Evolutionary conservation across 2,113 vertebrate genomes (phyloP), one percentile per base, ranked within the genome.

Genomic region (Nycticebus coucang): DNA sequence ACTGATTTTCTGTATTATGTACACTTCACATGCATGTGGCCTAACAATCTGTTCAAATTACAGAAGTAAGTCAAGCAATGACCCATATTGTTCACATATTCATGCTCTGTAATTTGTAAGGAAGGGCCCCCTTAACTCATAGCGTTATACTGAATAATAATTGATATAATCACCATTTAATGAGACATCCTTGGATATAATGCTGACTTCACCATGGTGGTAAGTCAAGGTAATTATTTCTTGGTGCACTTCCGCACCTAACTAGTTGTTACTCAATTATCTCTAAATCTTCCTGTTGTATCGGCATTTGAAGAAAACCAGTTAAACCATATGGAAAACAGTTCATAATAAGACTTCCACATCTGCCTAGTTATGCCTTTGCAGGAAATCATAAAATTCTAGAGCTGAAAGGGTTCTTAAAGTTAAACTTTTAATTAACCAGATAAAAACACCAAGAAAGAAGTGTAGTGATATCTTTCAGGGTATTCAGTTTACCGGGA

Each of bases 1-100:
- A 64, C 85, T 96, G 72, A 92, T 82, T 94, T 90, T 92, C 84
- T 94, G 28, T 93, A 33, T 83, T 60, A 74, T 10, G 21, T 74
- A 87, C 5, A 53, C 71, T 84, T 82, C 87, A 35, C 71, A 60
- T 50, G 13, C 62, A 64, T 28, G 21, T 41, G 69, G 41, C 26
- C 55, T 78, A 88, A 59, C 59, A 89, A 66, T n/a, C 35, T 86
- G 55, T 69, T 93, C 57, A 37, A 50, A 69, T 2, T n/a, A 57
- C 33, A 84, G 60, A 95, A 62, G 45, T n/a, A 71, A 85, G 80
- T 81, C 83, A 60, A 87, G 35, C 60, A 64, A 0, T 81, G 89
- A 59, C 50, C 60, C 37, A 45, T 68, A 55, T 26, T 57, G 45
- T 72, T 59, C 80, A 74, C 24, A 57, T 33, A 72, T 17, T 91